phyloP scores from a whole-genome alignment of 2,888 invertebrate species.

The Magallana nippona region DNA sequence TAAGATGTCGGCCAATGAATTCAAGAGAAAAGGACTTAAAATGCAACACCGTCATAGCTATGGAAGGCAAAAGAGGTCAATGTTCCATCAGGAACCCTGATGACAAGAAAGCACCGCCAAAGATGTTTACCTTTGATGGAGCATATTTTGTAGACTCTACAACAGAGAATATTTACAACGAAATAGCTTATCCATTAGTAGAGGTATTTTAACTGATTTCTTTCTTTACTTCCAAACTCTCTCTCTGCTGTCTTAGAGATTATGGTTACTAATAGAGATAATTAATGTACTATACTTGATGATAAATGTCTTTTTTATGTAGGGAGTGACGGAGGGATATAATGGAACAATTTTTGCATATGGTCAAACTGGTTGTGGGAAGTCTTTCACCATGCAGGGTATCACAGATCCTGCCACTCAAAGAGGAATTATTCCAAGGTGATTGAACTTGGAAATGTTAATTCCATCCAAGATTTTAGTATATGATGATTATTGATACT shows the following conservation, averaged over 20 bases:
- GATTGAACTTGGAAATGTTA: slow-evolving; percentile 36
- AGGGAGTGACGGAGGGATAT: slow-evolving; percentile 93
- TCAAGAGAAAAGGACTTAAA: slow-evolving; percentile 86
- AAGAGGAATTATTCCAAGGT: slow-evolving; percentile 85
- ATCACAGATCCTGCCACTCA: slow-evolving; percentile 81
- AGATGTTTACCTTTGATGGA: slow-evolving; percentile 89
- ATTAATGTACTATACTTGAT: too few species aligned
- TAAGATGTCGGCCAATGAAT: slow-evolving; percentile 93
- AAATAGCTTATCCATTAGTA: slow-evolving; percentile 90
- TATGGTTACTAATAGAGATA: too few species aligned
- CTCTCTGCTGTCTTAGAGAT: too few species aligned
- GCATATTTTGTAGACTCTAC: slow-evolving; percentile 88
- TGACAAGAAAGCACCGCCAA: slow-evolving; percentile 75
- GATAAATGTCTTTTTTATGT: slow-evolving; percentile 46
- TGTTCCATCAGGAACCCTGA: slow-evolving; percentile 81
- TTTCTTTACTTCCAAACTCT: background rate
- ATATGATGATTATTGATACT: too few species aligned
- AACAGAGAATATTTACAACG: slow-evolving; percentile 93
- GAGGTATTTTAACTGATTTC: slow-evolving; percentile 83
- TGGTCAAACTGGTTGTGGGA: slow-evolving; percentile 95
- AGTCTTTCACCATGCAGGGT: slow-evolving; percentile 94
- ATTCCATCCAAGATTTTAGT: background rate
- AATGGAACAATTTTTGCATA: slow-evolving; percentile 96
- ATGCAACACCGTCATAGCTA: slow-evolving; percentile 83
- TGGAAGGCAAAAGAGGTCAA: slow-evolving; percentile 84